Conservation (phyloP, 2,797 vertebrate genomes). For the Mionectes olivaceus region DNA sequence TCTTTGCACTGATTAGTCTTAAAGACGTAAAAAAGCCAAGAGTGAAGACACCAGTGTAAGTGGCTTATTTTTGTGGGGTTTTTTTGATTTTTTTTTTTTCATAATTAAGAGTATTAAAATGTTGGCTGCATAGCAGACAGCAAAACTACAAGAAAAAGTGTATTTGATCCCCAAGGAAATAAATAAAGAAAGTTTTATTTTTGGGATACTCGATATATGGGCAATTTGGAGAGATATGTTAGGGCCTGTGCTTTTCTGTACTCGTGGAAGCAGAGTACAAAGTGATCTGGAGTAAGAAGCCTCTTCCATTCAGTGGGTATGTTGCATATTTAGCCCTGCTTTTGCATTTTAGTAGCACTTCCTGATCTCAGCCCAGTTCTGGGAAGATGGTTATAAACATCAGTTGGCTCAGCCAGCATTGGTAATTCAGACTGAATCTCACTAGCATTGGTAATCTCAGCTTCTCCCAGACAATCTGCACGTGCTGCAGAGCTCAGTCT, state of each 20-base stretch:
- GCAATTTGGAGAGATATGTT: background rate
- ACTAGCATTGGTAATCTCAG: background rate
- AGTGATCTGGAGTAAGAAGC: background rate
- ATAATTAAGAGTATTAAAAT: background rate
- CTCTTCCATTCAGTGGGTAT: background rate
- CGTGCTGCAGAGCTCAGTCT: background rate
- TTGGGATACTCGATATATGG: background rate
- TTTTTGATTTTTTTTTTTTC: background rate
- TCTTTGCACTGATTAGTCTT: background rate
- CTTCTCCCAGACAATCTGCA: background rate
- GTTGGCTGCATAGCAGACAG: background rate
- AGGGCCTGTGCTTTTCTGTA: background rate
- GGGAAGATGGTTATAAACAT: background rate
- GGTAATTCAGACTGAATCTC: background rate
- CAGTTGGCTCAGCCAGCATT: background rate
- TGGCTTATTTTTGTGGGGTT: background rate
- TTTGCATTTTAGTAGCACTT: slow-evolving; percentile 6
- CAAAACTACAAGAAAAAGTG: background rate
- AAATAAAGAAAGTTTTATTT: background rate
- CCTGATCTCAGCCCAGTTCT: slow-evolving; percentile 4
- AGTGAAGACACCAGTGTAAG: background rate
- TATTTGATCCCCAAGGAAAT: background rate
- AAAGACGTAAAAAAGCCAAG: background rate
- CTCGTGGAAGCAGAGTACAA: background rate
- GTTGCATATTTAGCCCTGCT: background rate